Evolutionary conservation across 2,113 vertebrate genomes (phyloP), one percentile per base, ranked within the genome.

Genomic region (Turdus rufiventris): DNA sequence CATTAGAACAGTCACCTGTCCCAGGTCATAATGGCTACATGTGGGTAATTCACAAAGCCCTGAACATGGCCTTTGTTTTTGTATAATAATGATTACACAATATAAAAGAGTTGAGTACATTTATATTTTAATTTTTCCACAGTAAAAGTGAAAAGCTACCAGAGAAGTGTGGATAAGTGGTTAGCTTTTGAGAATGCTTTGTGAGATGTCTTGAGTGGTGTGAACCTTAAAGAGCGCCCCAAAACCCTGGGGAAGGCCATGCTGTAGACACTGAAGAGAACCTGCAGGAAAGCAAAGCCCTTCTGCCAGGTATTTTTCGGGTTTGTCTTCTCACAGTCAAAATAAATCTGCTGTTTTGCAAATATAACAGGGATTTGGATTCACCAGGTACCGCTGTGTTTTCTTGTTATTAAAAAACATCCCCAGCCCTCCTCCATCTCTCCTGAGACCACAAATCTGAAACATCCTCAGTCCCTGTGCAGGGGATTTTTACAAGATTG

Each of bases 121-220:
- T 72, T 19, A 26, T 40, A 24, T 72, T 88, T 91, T 48, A 36
- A 7, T 36, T 74, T 63, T 85, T 78, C 18, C 28, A 10, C 12
- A n/a, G 9, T 43, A 67, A 40, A 42, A 85, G 34, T 36, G 4
- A 57, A 72, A 91, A 79, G 4, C 29, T 34, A 36, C 4, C 19
- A 65, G 40, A 45, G 7, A 28, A 24, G 2, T 8, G 7, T 60
- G 45, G 43, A 31, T 45, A 45, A 21, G 21, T 51, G 40, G 9
- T 40, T 40, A 13, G 12, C 28, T 62, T 58, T 50, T 47, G 43
- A 47, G 43, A 62, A 26, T 23, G 23, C 1, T 0, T 54, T 66
- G 28, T 87, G 29, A 34, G 8, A 14, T 0, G 0, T 50, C 57
- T 58, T 42, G 28, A 84, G 56, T 29, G 2, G 5, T 20, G n/a